Percentiles rank a stretch among this genome's conserved stretches.
Evolutionary conservation across 2,113 vertebrate genomes (phyloP).

Genomic region (Erinaceus europaeus): DNA sequence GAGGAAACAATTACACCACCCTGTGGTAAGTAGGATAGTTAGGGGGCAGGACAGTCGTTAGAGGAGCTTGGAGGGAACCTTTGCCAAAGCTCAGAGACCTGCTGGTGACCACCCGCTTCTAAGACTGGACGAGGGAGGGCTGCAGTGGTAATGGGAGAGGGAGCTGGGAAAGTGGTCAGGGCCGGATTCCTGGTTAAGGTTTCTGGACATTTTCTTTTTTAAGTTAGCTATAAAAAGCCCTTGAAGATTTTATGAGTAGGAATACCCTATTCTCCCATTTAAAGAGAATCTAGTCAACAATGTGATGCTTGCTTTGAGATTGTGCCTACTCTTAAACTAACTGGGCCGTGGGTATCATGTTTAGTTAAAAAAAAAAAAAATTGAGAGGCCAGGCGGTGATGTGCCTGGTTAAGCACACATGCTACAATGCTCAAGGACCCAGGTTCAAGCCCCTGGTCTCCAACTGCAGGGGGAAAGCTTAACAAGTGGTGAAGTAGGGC

Average conservation of each 20-base stretch:
- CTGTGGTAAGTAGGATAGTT: background rate
- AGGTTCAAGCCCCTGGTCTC: too few species aligned
- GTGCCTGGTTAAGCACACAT: too few species aligned
- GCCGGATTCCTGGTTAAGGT: background rate
- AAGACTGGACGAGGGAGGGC: background rate
- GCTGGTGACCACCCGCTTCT: background rate
- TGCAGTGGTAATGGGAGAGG: background rate
- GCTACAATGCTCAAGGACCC: too few species aligned
- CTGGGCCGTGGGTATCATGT: background rate
- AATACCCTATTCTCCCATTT: background rate
- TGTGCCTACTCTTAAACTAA: background rate
- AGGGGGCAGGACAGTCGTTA: background rate
- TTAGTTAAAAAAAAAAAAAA: background rate
- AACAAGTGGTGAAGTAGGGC: too few species aligned
- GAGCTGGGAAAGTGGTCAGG: background rate
- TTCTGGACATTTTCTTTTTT: background rate
- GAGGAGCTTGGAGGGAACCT: background rate
- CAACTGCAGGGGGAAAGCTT: too few species aligned
- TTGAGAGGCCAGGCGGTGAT: too few species aligned
- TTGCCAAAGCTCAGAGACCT: background rate
- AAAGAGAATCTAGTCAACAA: background rate
- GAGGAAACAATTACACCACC: background rate
- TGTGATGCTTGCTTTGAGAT: background rate
- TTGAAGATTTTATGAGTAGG: background rate
- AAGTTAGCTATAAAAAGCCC: background rate